These are phyloP conservation scores for Planococcus citri DNA, from an alignment of 1,140 invertebrate genomes.

Conservation along the genomic window DNA sequence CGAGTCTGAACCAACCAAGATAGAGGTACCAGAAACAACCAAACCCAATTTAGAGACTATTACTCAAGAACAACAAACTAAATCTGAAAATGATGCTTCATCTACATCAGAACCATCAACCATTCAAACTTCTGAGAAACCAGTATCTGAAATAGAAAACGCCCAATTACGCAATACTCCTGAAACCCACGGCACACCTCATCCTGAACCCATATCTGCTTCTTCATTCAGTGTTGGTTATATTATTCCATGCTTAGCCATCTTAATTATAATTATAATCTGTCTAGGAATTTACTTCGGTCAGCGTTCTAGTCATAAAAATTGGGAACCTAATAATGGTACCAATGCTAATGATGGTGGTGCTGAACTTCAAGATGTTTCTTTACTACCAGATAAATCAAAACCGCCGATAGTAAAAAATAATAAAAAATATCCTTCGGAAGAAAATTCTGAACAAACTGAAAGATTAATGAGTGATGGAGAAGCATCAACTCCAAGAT, in stretches of 20 bases:
- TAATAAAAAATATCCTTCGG: conserved; percentile 22
- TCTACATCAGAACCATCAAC: no score
- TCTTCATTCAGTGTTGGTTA: background rate
- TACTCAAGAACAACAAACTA: no score
- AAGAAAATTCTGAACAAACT: conserved; percentile 24
- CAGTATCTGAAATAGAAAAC: no score
- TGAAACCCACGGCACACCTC: no score
- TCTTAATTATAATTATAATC: background rate
- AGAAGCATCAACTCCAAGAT: background rate
- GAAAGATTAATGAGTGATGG: conserved; percentile 21
- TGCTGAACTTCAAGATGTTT: conserved; percentile 29
- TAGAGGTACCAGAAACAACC: no score
- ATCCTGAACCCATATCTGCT: background rate
- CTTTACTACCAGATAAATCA: conserved; percentile 21
- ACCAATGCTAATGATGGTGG: conserved; percentile 13
- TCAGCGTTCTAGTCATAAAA: background rate
- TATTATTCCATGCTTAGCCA: background rate
- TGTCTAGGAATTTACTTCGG: background rate
- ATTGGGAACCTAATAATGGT: background rate
- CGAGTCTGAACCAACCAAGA: no score
- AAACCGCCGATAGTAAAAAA: background rate
- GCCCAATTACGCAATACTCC: no score
- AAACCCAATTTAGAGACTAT: no score
- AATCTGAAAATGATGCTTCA: no score
- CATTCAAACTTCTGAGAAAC: no score